Base-by-base conservation (phyloP, 2,888 invertebrate species). In the Gibbula magus region DNA sequence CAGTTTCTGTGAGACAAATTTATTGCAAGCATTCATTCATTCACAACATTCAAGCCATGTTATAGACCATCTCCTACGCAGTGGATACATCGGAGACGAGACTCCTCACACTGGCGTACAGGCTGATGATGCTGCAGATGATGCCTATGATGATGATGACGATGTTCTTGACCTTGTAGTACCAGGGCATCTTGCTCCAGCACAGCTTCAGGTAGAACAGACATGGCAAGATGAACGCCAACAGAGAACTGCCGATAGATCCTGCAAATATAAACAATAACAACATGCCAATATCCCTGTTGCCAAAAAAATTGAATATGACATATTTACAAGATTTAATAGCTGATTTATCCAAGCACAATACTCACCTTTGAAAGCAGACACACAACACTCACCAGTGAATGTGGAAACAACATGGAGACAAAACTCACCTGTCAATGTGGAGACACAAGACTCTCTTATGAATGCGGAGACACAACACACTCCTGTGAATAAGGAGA, bases 181-280 rank as follows among this genome's bases (percentile, higher is more conserved):
- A 52, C 7, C 78, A 53, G 5, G 86, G 81, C 45, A 89, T 52
- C 7, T 88, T 83, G 13, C 77, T 53, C 82, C 89, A 84, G 56
- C 87, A 82, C 8, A 92, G 79, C 70, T 87, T 87, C 61, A 92
- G 79, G 76, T 92, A 90, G 76, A 92, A 89, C 16, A 90, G 67
- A 78, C 91, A 92, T 0, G 92, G 92, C 61, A 92, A 78, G 25
- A 92, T 90, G 84, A 87, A 91, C 8, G 91, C 90, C 25, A 92
- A 85, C 35, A 89, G 76, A 1, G 92, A 88, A 78, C 90, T 89
- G 7, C 92, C 92, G 22, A 92, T 79, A 7, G 92, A 89, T 83
- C 92, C 92, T 92, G 87, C 0, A 87, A 84, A 39, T 75, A 70
- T 52, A 56, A 76, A 79, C 20, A 29, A 76, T n/a, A 54, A 29